phyloP scores from a whole-genome alignment of 2,113 vertebrate species.

The Rhea pennata region DNA sequence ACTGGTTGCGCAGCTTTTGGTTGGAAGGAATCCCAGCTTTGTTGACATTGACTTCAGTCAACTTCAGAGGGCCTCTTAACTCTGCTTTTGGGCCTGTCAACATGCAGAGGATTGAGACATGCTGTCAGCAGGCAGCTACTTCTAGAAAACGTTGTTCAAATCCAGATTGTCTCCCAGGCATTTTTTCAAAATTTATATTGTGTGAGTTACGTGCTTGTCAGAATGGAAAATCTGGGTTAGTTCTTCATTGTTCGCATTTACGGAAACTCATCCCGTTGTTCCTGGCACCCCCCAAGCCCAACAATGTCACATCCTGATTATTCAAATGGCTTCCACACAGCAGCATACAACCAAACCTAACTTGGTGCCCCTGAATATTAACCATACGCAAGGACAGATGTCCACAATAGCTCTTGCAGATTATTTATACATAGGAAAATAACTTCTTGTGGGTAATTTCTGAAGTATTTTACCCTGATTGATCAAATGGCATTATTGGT shows the following conservation, averaged over 20 bases:
- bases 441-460: background rate
- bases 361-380: background rate
- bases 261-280: background rate
- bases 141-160: slow-evolving; percentile 37
- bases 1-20: slow-evolving; percentile 27
- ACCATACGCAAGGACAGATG: background rate
- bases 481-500: background rate
- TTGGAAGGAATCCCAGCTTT: slow-evolving; percentile 67
- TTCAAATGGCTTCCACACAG: background rate
- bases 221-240: background rate
- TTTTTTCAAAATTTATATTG: background rate
- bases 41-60: slow-evolving; percentile 64
- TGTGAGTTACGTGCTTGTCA: background rate
- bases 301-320: background rate
- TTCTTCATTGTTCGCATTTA: background rate
- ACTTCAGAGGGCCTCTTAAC: slow-evolving; percentile 50
- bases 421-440: background rate
- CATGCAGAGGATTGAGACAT: slow-evolving; percentile 10
- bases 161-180: slow-evolving; percentile 25
- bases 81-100: slow-evolving; percentile 59
- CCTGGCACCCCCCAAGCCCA: background rate
- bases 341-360: background rate
- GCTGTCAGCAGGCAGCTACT: slow-evolving; percentile 54
- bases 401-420: background rate
- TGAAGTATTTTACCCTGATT: background rate